Evolutionary conservation across 30 jellyfish, hydroid and myxozoan species (phyloP).

Genomic region (Cassiopea andromeda): DNA sequence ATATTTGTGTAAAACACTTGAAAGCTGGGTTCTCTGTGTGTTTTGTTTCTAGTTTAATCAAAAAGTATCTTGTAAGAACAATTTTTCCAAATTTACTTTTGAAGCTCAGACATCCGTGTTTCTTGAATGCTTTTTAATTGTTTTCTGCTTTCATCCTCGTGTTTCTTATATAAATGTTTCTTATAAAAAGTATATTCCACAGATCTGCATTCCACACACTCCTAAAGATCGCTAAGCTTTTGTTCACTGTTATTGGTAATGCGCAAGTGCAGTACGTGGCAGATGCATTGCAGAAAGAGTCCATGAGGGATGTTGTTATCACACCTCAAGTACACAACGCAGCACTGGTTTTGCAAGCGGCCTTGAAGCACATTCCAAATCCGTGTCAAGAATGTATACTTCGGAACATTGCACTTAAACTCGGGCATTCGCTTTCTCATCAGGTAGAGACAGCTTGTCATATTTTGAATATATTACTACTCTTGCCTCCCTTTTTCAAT

Average conservation of each 20-base stretch:
- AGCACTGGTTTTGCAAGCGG: constrained; percentile 89
- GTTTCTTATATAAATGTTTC: too few relatives aligned
- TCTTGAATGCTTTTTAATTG: too few relatives aligned
- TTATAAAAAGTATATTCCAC: too few relatives aligned
- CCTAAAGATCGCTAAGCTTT: constrained; percentile 82
- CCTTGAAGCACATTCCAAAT: constrained; percentile 88
- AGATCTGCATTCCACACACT: constrained; percentile 91
- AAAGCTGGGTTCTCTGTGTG: too few relatives aligned
- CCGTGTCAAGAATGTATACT: constrained; percentile 88
- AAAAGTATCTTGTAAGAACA: too few relatives aligned
- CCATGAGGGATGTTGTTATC: constrained; percentile 77
- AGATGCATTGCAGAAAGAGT: constrained; percentile 87
- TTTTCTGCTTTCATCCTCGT: too few relatives aligned
- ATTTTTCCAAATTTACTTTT: too few relatives aligned
- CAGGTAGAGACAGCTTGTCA: constrained; percentile 32
- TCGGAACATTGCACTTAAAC: constrained; percentile 77
- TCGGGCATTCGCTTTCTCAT: constrained; percentile 85
- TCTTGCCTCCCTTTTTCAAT: too few relatives aligned
- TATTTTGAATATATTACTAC: neutral
- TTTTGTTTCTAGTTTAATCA: too few relatives aligned
- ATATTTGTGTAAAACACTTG: too few relatives aligned
- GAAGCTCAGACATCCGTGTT: too few relatives aligned
- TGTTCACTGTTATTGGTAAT: constrained; percentile 88
- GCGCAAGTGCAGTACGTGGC: constrained; percentile 94
- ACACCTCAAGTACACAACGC: constrained; percentile 77